Evolutionary conservation across 2,888 invertebrate species (phyloP), one percentile per base, ranked within the genome.

Genomic region (Hyalella azteca): DNA sequence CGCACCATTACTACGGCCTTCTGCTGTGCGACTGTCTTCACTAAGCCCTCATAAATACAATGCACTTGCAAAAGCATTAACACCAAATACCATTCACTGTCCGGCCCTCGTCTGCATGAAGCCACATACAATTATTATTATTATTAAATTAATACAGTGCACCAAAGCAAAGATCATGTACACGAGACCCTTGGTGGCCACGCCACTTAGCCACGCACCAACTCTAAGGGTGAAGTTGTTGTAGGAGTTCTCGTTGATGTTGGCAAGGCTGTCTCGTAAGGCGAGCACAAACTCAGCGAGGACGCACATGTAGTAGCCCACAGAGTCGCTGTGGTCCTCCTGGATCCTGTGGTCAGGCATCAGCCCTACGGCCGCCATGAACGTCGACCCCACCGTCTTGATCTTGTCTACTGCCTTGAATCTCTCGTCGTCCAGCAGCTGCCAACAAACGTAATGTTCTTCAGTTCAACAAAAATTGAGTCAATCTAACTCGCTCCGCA

Each of bases 381-480:
- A 97, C 0, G 95, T 95, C 4, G 95, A 94, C 13, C 96, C 96
- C 9, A 95, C 94, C 0, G 96, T 96, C 90, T 96, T 96, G 85
- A 96, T 96, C 89, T 96, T 96, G 89, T 96, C 96, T 86, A 96
- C 93, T 41, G 94, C 92, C 86, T 92, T 91, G 87, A 96, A 96
- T 59, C 94, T 90, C 85, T 95, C 95, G 87, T 95, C 95, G 22
- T 75, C 75, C 26, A 75, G 45, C 40, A 75, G 29, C 75, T 75
- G 75, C 13, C n/a, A 26, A 11, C 54, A 22, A 11, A 5, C 26
- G 22, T n/a, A n/a, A n/a, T n/a, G n/a, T n/a, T n/a, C n/a, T n/a
- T n/a, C n/a, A n/a, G n/a, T n/a, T n/a, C n/a, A n/a, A n/a, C n/a
- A n/a, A n/a, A n/a, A n/a, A n/a, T n/a, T n/a, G n/a, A n/a, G n/a